Conservation (phyloP, 2,797 vertebrate species). For the Gobio occitaniae region DNA sequence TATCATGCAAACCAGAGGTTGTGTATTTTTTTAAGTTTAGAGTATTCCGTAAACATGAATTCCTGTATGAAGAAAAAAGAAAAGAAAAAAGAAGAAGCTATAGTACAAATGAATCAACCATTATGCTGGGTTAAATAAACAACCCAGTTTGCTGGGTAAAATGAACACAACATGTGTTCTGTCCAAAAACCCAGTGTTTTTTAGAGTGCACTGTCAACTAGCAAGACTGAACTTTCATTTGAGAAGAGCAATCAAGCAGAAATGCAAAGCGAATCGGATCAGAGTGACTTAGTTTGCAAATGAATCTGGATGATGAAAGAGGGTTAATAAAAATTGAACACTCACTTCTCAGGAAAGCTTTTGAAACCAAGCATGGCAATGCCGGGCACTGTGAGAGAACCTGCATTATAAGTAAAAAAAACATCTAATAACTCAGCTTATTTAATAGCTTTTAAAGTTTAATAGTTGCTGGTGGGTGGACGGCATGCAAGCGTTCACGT, state of each 20-base stretch:
- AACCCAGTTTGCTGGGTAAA: too few relatives aligned
- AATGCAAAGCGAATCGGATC: neutral
- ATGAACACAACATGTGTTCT: too few relatives aligned
- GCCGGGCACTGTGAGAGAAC: neutral
- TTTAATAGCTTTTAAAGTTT: neutral
- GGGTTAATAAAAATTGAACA: slow-evolving; percentile 24
- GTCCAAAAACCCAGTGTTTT: too few relatives aligned
- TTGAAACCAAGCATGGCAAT: slow-evolving; percentile 9
- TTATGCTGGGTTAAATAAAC: too few relatives aligned
- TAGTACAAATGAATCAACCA: too few relatives aligned
- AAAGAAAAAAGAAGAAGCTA: too few relatives aligned
- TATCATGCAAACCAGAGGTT: too few relatives aligned
- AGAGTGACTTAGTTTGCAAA: neutral
- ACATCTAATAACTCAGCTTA: neutral
- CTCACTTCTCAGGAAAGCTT: slow-evolving; percentile 26
- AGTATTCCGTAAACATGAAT: too few relatives aligned
- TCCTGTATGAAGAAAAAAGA: too few relatives aligned
- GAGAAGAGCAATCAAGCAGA: neutral
- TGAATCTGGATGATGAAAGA: slow-evolving; percentile 25
- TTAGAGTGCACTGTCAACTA: neutral
- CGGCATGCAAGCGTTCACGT: neutral
- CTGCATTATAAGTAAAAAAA: neutral
- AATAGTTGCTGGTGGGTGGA: neutral
- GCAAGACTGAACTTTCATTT: neutral
- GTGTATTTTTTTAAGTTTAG: too few relatives aligned